Evolutionary conservation across 2,888 invertebrate species (phyloP).

Genomic region (Eueremaeus valkanovi): DNA sequence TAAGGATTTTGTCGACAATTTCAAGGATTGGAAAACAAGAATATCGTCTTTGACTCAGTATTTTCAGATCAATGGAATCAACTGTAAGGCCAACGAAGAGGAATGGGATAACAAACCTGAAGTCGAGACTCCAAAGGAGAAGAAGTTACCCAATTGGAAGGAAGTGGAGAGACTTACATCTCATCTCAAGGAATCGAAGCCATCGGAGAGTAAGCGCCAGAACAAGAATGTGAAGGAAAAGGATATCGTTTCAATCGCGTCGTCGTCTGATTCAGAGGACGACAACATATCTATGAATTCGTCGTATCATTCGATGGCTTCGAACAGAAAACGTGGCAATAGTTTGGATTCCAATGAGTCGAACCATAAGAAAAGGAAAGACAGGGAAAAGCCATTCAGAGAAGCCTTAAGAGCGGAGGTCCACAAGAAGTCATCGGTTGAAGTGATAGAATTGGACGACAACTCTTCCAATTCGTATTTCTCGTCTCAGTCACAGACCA

Average conservation of each 20-base stretch:
- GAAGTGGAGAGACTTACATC: constrained; percentile 5
- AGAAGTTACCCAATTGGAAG: not conserved
- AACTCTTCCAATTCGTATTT: not conserved
- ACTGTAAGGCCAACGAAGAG: not conserved
- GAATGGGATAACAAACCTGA: not conserved
- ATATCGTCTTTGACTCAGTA: not conserved
- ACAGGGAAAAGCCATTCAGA: not conserved
- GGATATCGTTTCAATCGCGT: not conserved
- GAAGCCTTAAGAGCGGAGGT: not conserved
- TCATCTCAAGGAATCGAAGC: not conserved
- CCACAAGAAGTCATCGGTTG: not conserved
- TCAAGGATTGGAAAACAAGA: constrained; percentile 2
- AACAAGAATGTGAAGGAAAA: not conserved
- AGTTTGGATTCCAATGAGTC: not conserved
- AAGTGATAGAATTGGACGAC: not conserved
- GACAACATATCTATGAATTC: not conserved
- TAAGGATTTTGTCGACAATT: not conserved
- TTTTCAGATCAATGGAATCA: constrained; percentile 19
- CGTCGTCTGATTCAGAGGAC: not conserved
- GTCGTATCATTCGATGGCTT: too few species aligned
- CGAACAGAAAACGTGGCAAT: too few species aligned
- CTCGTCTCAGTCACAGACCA: not conserved
- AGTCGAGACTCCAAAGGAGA: too few species aligned
- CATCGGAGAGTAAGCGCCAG: not conserved
- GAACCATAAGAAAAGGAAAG: not conserved